A percentile compares a stretch with the other conserved stretches of the same genome.
Evolutionary conservation across 1,140 invertebrate species (phyloP).

Genomic region (Acyrthosiphon pisum): DNA sequence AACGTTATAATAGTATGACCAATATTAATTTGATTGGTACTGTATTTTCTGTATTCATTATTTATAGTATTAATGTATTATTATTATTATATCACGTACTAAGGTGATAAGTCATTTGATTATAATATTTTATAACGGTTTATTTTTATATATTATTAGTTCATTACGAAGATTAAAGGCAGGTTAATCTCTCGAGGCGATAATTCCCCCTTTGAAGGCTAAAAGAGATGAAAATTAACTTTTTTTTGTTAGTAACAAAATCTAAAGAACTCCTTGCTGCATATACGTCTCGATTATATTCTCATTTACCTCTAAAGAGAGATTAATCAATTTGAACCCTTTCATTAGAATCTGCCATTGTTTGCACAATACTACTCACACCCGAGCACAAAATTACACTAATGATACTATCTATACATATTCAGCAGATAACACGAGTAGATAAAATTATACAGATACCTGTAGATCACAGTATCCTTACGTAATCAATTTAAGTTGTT

Average conservation of each 20-base stretch:
- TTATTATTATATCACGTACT: neutral
- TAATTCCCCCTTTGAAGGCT: neutral
- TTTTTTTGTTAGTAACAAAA: neutral
- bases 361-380: neutral
- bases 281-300: neutral
- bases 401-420: neutral
- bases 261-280: neutral
- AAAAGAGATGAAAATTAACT: neutral
- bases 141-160: neutral
- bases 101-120: neutral
- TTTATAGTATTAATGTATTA: neutral
- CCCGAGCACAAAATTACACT: neutral
- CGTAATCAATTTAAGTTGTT: neutral
- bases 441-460: neutral
- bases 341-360: neutral
- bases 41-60: neutral
- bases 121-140: neutral
- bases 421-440: neutral
- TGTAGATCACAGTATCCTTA: neutral
- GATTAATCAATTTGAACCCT: constrained; percentile 35
- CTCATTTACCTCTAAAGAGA: neutral
- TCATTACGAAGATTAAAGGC: constrained; percentile 31
- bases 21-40: neutral
- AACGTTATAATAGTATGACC: neutral
- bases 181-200: neutral